Conservation (phyloP, 2,797 vertebrate species). For the Echiichthys vipera region DNA sequence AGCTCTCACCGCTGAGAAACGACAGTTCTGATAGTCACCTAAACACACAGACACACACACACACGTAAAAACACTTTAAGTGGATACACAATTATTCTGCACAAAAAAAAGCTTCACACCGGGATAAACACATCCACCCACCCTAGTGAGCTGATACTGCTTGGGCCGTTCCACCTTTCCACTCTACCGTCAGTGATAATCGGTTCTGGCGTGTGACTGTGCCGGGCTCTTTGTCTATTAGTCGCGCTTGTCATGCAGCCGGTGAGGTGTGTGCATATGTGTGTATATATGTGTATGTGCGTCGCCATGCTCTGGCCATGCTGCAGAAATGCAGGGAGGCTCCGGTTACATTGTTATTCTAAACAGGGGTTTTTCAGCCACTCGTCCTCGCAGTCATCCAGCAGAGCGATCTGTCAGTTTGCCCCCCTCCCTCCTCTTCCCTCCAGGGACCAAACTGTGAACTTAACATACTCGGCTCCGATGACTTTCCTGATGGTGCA, state of each 20-base stretch:
- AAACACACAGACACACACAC: slow-evolving; percentile 19
- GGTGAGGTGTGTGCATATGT: slow-evolving; percentile 35
- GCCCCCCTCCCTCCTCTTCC: slow-evolving; percentile 1
- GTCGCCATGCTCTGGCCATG: slow-evolving; percentile 30
- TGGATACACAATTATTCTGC: slow-evolving; percentile 23
- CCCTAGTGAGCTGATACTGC: slow-evolving; percentile 19
- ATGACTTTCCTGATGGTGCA: slow-evolving; percentile 71
- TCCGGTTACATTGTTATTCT: slow-evolving; percentile 78
- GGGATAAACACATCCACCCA: slow-evolving; percentile 31
- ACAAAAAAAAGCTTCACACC: not conserved
- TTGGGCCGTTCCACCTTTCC: slow-evolving; percentile 61
- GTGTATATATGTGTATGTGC: slow-evolving; percentile 6
- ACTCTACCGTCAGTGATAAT: slow-evolving; percentile 70
- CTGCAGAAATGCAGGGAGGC: slow-evolving; percentile 54
- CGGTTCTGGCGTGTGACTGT: slow-evolving; percentile 60
- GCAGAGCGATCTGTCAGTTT: slow-evolving; percentile 56
- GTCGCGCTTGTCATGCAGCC: slow-evolving; percentile 67
- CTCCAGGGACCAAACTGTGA: slow-evolving; percentile 71
- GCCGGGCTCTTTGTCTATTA: slow-evolving; percentile 66
- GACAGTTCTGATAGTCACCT: slow-evolving; percentile 39
- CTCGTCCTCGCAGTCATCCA: slow-evolving; percentile 64
- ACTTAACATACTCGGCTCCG: slow-evolving; percentile 70
- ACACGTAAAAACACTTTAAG: slow-evolving; percentile 21
- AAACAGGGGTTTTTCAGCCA: slow-evolving; percentile 67
- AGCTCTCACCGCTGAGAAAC: slow-evolving; percentile 44